phyloP scores from a whole-genome alignment of 2,113 vertebrate genomes.

The Ctenomys sociabilis region DNA sequence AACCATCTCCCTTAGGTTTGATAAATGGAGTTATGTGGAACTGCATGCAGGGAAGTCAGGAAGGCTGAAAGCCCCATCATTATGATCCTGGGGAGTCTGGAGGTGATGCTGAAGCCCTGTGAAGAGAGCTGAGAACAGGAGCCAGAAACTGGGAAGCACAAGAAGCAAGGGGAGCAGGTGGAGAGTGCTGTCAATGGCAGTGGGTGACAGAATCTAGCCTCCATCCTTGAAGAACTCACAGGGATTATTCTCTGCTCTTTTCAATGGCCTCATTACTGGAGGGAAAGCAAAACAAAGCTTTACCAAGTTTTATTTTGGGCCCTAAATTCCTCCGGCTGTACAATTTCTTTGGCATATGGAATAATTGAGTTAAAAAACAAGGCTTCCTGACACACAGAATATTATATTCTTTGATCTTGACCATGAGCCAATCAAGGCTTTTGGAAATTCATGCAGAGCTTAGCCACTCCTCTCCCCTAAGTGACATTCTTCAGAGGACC shows the following conservation, averaged over 20 bases:
- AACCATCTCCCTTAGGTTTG: background rate
- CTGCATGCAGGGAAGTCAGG: background rate
- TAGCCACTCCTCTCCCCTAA: background rate
- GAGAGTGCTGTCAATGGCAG: background rate
- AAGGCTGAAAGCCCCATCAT: background rate
- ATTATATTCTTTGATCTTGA: conserved; percentile 2
- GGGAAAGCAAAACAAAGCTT: conserved; percentile 22
- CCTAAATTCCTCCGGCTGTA: background rate
- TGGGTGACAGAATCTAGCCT: background rate
- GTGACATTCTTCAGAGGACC: accelerated
- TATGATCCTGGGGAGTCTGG: background rate
- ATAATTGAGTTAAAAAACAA: conserved; percentile 1
- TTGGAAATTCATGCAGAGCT: background rate
- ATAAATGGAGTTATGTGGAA: background rate
- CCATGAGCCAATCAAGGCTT: background rate
- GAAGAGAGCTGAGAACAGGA: background rate
- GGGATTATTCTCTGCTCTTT: background rate
- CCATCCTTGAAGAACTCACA: background rate
- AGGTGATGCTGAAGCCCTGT: background rate
- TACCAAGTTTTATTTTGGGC: conserved; percentile 51
- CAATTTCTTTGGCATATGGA: conserved; percentile 34
- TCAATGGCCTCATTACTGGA: conserved; percentile 39
- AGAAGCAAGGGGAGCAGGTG: background rate
- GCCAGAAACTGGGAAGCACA: background rate
- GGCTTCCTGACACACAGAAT: background rate